Base-by-base conservation (phyloP, 2,888 invertebrate species). In the Escarpia spicata region DNA sequence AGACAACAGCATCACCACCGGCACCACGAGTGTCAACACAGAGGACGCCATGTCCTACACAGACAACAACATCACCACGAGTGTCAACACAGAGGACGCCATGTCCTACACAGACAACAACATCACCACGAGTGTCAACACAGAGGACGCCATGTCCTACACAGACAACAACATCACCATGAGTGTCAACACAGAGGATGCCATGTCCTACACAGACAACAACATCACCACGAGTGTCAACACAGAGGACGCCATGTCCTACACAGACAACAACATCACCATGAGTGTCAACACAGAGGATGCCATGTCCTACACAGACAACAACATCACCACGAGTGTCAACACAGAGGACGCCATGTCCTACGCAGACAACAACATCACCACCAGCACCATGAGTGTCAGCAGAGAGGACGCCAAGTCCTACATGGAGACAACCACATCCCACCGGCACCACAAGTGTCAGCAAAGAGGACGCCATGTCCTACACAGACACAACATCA, bases 11-110 rank as follows among this genome's bases (percentile, higher is more conserved):
- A 98, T 97, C 90, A 98, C 97, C 91, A 97, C 97, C 0, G 97
- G 97, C 95, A 98, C 97, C 0, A 98, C 97, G 92, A 96, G 95
- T 0, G 97, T 97, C 91, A 98, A 96, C 91, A 98, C 96, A 44
- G 96, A 94, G n/a, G 95, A 96, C 31, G 97, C 97, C 96, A 97
- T 96, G 95, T 97, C 97, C 97, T 52, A 52, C 9, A 52, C 52
- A 52, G 12, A 52, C 37, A 15, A 52, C 52, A 52, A 6, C 52
- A 52, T 52, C 52, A 52, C 52, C 52, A 52, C 52, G 52, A 52
- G 52, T 52, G 52, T 52, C 52, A 52, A 6, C 6, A 52, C 4
- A 52, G 52, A 52, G 52, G 52, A 12, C 12, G 52, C 52, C 52
- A 52, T 52, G 9, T 52, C 52, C 52, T 52, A 52, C 52, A 52